phyloP scores from a whole-genome alignment of 2,113 vertebrate species.

The Spea bombifrons region DNA sequence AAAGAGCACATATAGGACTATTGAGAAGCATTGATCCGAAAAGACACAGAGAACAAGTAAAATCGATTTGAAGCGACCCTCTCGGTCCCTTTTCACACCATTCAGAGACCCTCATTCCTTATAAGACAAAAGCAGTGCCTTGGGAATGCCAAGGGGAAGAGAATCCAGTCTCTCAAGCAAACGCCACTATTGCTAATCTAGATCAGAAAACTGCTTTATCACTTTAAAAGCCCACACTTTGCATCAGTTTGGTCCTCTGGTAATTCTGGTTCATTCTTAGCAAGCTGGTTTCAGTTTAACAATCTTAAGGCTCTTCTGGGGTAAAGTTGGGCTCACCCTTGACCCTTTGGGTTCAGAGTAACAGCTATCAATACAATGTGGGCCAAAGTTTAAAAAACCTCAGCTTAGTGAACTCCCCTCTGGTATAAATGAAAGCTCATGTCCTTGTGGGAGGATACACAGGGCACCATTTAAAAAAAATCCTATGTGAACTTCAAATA shows the following conservation, averaged over 20 bases:
- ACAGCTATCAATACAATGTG: conserved; percentile 60
- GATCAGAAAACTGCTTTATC: conserved; percentile 39
- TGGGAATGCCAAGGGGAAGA: conserved; percentile 66
- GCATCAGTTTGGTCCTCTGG: conserved; percentile 52
- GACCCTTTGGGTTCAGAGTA: conserved; percentile 63
- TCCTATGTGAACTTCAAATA: conserved; percentile 22
- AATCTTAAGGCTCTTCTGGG: conserved; percentile 62
- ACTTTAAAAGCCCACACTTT: conserved; percentile 42
- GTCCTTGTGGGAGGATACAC: conserved; percentile 7
- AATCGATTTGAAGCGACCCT: conserved; percentile 85
- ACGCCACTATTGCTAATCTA: conserved; percentile 19
- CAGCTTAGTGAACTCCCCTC: conserved; percentile 49
- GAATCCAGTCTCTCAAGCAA: conserved; percentile 28
- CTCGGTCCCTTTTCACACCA: conserved; percentile 80
- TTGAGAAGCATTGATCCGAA: conserved; percentile 86
- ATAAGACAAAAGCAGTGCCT: conserved; percentile 76
- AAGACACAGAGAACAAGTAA: conserved; percentile 82
- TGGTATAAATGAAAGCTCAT: conserved; percentile 41
- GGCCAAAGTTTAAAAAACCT: conserved; percentile 66
- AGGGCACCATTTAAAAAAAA: conserved; percentile 25
- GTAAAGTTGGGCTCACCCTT: conserved; percentile 71
- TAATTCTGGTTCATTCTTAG: conserved; percentile 52
- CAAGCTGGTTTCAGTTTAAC: conserved; percentile 54
- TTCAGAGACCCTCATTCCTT: conserved; percentile 76
- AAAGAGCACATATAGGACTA: conserved; percentile 79